Conservation (phyloP, 1,140 invertebrate genomes). For the Copidosoma floridanum region DNA sequence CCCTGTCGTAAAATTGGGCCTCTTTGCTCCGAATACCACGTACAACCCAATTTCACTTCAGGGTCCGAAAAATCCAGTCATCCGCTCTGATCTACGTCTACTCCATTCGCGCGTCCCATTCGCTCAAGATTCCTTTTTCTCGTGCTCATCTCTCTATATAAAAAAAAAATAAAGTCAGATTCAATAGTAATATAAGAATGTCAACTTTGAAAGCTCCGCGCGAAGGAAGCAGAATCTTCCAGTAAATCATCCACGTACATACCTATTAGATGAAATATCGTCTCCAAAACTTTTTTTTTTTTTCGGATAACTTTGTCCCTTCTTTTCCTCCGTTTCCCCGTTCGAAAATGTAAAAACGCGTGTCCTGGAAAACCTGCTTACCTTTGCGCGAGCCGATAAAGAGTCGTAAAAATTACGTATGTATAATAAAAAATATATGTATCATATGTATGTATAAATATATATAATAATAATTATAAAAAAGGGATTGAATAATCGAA, state of each 20-base stretch:
- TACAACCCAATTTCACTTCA: no score
- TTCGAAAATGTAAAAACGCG: no score
- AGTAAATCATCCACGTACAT: no score
- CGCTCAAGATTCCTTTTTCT: not conserved
- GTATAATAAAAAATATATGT: slow-evolving; percentile 3
- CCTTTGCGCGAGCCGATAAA: not conserved
- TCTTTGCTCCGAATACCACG: no score
- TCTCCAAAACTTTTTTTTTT: no score
- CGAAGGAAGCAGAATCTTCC: slow-evolving; percentile 13
- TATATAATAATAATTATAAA: not conserved
- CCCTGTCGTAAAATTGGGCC: no score
- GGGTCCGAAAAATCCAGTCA: no score
- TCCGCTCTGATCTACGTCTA: no score
- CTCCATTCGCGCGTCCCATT: slow-evolving; percentile 5
- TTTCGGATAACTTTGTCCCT: no score
- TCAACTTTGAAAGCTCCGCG: not conserved
- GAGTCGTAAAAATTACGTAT: slow-evolving; percentile 1
- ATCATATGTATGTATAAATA: no score
- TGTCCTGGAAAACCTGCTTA: slow-evolving; percentile 5
- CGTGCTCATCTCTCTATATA: slow-evolving; percentile 9
- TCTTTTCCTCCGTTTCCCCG: no score
- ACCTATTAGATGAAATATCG: no score
- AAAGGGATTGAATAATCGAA: not conserved
- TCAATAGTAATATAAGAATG: slow-evolving; percentile 15
- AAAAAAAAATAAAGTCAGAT: not conserved